A percentile compares a stretch with the other conserved stretches of the same genome.
These are phyloP conservation scores for Apantesis nais DNA, from an alignment of 2,888 invertebrate species.

Conservation along the genomic window DNA sequence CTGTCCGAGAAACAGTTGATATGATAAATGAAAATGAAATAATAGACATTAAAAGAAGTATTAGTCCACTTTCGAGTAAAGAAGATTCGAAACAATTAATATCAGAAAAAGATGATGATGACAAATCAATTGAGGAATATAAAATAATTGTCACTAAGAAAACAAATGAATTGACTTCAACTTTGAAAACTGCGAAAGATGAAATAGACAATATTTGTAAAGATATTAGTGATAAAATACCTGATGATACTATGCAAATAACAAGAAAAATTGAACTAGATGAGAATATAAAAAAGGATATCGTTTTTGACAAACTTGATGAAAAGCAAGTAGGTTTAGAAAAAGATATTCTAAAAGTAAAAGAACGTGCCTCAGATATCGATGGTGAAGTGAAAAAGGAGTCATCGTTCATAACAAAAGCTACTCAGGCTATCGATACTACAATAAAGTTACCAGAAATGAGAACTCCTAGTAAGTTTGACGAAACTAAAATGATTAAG, in stretches of 20 bases:
- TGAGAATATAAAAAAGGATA: constrained; percentile 20
- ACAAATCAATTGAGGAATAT: constrained; percentile 6
- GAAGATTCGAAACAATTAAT: constrained; percentile 26
- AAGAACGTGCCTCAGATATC: constrained; percentile 33
- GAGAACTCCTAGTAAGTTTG: background rate
- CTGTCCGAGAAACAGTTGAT: constrained; percentile 27
- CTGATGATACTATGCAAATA: background rate
- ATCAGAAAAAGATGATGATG: constrained; percentile 31
- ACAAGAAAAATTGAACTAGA: constrained; percentile 2
- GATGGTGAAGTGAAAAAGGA: constrained; percentile 40
- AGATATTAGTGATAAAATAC: background rate
- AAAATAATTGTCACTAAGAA: constrained; percentile 5
- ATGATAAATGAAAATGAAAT: background rate
- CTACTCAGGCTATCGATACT: background rate
- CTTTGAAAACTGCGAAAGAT: constrained; percentile 9
- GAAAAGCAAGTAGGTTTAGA: constrained; percentile 73
- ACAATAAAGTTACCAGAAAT: background rate
- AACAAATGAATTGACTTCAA: constrained; percentile 6
- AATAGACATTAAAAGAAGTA: background rate
- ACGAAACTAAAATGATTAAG: background rate
- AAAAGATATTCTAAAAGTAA: constrained; percentile 53
- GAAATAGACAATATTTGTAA: constrained; percentile 19
- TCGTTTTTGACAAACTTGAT: constrained; percentile 65
- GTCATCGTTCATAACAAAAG: constrained; percentile 3
- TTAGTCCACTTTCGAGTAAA: constrained; percentile 29